Evolutionary conservation across 1,140 invertebrate species (phyloP).

Genomic region (Coelopa frigida): DNA sequence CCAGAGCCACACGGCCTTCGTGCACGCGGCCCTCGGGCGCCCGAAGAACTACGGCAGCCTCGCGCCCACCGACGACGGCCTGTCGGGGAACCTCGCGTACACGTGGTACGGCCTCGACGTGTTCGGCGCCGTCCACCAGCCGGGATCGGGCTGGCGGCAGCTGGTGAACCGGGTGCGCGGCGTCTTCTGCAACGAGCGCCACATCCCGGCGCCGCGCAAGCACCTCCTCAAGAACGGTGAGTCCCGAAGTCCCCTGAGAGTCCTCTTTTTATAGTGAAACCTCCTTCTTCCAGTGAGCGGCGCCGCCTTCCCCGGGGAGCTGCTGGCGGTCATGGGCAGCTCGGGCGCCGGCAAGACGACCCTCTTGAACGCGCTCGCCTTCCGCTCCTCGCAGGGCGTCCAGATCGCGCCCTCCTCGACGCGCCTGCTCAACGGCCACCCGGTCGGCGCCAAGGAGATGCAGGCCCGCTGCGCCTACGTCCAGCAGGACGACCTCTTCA

Average conservation of each 20-base stretch:
- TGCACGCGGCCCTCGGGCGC: slow-evolving; percentile 31
- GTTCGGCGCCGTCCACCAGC: slow-evolving; percentile 46
- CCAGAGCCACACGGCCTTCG: slow-evolving; percentile 11
- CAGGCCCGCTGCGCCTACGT: slow-evolving; percentile 85
- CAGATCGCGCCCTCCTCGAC: slow-evolving; percentile 36
- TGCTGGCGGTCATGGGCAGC: slow-evolving; percentile 88
- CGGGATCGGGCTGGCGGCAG: slow-evolving; percentile 31
- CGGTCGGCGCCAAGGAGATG: slow-evolving; percentile 58
- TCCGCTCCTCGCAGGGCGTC: slow-evolving; percentile 61
- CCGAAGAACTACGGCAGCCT: slow-evolving; percentile 38
- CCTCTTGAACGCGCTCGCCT: slow-evolving; percentile 83
- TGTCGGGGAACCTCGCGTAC: slow-evolving; percentile 54
- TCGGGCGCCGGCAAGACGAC: slow-evolving; percentile 96
- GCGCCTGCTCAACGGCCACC: slow-evolving; percentile 64
- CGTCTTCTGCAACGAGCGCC: slow-evolving; percentile 37
- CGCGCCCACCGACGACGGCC: slow-evolving; percentile 14
- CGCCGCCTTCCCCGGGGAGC: slow-evolving; percentile 78
- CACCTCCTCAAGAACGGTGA: slow-evolving; percentile 58
- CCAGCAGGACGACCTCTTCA: slow-evolving; percentile 92
- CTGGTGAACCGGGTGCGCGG: slow-evolving; percentile 46
- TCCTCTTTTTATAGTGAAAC: not conserved
- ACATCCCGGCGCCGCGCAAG: slow-evolving; percentile 50
- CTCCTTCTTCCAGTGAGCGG: slow-evolving; percentile 62
- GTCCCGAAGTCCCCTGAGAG: not conserved
- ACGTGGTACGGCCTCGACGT: slow-evolving; percentile 65